Evolutionary conservation across 2,888 invertebrate species (phyloP).

Genomic region (Netelia inedita): DNA sequence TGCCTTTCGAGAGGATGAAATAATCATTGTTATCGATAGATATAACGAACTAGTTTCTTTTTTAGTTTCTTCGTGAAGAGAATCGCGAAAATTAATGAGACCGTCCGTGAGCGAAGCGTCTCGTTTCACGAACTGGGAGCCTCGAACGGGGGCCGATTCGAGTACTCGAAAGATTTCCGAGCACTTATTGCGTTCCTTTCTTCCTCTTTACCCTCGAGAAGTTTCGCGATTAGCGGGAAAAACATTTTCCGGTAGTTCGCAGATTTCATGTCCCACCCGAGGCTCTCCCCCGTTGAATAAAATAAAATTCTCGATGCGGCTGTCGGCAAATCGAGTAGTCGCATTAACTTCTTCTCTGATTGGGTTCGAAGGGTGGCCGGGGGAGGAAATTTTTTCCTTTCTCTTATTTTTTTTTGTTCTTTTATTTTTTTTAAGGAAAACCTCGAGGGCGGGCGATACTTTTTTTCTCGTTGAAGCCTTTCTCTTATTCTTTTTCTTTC

Average conservation of each 20-base stretch:
- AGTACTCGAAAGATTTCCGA: not conserved
- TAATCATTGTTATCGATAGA: slow-evolving; percentile 9
- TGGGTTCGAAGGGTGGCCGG: not conserved
- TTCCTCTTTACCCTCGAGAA: not conserved
- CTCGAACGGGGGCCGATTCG: not conserved
- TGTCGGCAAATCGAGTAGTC: not conserved
- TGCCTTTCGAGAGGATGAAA: slow-evolving; percentile 1
- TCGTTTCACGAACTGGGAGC: not conserved
- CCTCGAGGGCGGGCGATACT: not conserved
- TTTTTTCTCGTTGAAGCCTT: not conserved
- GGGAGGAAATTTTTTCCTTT: not conserved
- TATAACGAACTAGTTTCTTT: not conserved
- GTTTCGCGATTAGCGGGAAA: not conserved
- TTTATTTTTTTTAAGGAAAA: not conserved
- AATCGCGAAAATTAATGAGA: slow-evolving; percentile 38
- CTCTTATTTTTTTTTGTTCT: too few species aligned
- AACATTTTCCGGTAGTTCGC: not conserved
- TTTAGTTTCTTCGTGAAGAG: not conserved
- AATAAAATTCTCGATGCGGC: not conserved
- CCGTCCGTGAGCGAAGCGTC: not conserved
- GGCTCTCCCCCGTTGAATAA: not conserved
- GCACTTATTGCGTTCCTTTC: slow-evolving; percentile 1
- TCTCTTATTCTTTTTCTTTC: not conserved
- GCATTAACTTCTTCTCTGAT: not conserved
- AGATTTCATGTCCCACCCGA: not conserved